Conservation (phyloP, 2,113 vertebrate species). For the Limanda limanda region DNA sequence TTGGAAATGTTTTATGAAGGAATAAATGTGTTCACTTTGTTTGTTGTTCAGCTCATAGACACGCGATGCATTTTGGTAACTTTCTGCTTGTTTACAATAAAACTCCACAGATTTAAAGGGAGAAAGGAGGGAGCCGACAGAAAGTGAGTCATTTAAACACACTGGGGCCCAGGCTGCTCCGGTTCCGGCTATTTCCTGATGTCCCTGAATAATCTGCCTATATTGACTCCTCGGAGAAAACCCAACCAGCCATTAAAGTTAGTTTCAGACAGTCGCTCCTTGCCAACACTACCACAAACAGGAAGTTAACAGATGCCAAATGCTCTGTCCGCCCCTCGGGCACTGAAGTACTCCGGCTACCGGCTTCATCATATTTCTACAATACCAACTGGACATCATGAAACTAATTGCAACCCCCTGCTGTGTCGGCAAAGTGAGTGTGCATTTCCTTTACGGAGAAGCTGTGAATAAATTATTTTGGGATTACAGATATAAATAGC, state of each 20-base stretch:
- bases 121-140: not conserved
- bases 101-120: not conserved
- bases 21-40: no score
- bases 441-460: constrained; percentile 15
- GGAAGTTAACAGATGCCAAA: not conserved
- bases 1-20: no score
- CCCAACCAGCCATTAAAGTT: not conserved
- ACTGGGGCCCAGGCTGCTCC: not conserved
- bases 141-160: not conserved
- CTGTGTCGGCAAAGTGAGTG: constrained; percentile 15
- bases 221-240: not conserved
- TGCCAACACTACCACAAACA: not conserved
- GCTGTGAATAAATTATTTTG: constrained; percentile 30
- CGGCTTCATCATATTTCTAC: not conserved
- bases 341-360: not conserved
- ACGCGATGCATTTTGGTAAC: not conserved
- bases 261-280: not conserved
- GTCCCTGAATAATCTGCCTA: no score
- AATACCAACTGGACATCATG: not conserved
- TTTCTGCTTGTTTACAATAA: not conserved
- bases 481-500: constrained; percentile 35
- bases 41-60: not conserved
- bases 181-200: no score
- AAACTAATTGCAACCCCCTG: not conserved
- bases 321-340: not conserved